Base-by-base conservation (phyloP, 2,888 invertebrate genomes). In the Acrobasis consociella region DNA sequence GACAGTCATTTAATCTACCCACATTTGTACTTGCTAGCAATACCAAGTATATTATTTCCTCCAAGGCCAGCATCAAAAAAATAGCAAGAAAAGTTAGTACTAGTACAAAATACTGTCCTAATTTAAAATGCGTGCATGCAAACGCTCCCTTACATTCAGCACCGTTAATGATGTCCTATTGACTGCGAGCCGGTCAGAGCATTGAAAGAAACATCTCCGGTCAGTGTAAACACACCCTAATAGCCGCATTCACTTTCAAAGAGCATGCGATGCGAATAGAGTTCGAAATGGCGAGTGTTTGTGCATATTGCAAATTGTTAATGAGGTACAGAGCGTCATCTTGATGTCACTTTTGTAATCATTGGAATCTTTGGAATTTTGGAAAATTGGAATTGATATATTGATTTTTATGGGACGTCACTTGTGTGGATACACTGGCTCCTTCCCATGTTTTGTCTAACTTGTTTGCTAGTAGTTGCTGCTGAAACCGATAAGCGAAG, bases 161-260 rank as follows among this genome's bases (percentile, higher is more conserved):
- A 70, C 75, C 70, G 75, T 78, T 87, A 87, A 87, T 87, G 85
- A 86, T 86, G 86, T 83, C 80, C 86, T 87, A 87, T 87, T 85
- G 86, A 87, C 84, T 86, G 74, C 75, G 76, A 76, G 75, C 75
- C 80, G 77, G 83, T 83, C 85, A 82, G 81, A 86, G 83, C 82
- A 86, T 84, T 86, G 86, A 87, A 88, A 87, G 87, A 86, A 85
- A 85, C 87, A 73, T 83, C 83, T 83, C 82, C 87, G 88, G 88
- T 88, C 89, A 89, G 85, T 89, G 86, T 87, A 85, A 84, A 88
- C 87, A 88, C 70, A 63, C 74, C 74, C 82, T 88, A 87, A 85
- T 86, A 82, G 76, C 65, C 71, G 77, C 77, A 83, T 86, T 86
- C 86, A 86, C 46, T 31, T 58, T 42, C 55, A 62, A 62, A 62